These are phyloP conservation scores for Paedocypris micromegethes DNA, from an alignment of 2,797 vertebrate species.

Conservation along the genomic window DNA sequence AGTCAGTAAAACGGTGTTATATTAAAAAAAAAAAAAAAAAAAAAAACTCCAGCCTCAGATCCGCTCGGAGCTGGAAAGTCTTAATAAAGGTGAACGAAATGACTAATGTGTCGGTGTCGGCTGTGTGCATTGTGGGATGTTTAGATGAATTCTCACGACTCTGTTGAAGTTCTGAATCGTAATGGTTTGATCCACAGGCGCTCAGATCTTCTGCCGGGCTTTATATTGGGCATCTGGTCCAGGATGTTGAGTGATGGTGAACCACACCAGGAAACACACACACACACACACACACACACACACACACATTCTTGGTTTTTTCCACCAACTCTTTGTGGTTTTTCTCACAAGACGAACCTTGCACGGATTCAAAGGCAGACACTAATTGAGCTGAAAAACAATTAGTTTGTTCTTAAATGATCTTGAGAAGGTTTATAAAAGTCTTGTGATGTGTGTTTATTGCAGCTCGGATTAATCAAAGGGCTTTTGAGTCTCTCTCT, in stretches of 20 bases:
- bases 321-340: neutral
- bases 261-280: neutral
- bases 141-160: too few relatives aligned
- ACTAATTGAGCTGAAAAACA: constrained; percentile 10
- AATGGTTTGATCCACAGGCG: neutral
- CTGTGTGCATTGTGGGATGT: neutral
- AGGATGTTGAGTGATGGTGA: neutral
- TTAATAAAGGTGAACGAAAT: too few relatives aligned
- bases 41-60: too few relatives aligned
- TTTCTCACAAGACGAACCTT: constrained; percentile 6
- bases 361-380: constrained; percentile 10
- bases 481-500: too few relatives aligned
- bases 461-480: neutral
- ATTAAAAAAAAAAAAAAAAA: too few relatives aligned
- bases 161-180: neutral
- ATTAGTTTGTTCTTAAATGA: constrained; percentile 14
- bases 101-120: neutral
- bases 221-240: neutral
- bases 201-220: neutral
- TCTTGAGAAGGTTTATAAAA: neutral
- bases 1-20: too few relatives aligned
- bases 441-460: constrained; percentile 23
- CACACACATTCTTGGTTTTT: neutral
- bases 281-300: constrained; percentile 1
- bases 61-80: too few relatives aligned